phyloP scores from a whole-genome alignment of 2,113 vertebrate genomes.

The Tamias sibiricus region DNA sequence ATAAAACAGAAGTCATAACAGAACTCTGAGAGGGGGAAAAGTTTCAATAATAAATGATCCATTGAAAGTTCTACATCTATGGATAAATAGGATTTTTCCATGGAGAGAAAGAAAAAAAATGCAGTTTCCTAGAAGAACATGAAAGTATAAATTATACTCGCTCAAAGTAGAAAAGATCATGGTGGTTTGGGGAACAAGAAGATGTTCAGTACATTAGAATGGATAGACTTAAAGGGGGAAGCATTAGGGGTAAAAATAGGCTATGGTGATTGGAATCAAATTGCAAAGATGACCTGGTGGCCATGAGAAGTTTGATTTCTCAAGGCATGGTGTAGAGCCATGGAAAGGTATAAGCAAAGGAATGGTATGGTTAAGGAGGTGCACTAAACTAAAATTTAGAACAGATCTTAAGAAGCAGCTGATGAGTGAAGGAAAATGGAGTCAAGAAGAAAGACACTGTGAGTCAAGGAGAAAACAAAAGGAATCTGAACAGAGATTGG shows the following conservation, averaged over 20 bases:
- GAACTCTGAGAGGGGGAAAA: background rate
- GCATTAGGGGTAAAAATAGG: background rate
- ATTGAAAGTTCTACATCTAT: background rate
- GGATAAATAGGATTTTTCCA: background rate
- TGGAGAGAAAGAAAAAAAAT: background rate
- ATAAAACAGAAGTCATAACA: background rate
- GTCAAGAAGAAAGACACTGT: background rate
- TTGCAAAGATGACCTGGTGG: background rate
- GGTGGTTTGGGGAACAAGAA: background rate
- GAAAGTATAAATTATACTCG: background rate
- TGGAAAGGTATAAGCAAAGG: background rate
- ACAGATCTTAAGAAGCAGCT: background rate
- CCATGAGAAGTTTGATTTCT: background rate
- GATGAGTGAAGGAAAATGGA: background rate
- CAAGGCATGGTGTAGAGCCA: fast-evolving
- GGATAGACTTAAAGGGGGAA: background rate
- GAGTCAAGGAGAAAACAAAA: background rate
- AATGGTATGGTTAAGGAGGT: background rate
- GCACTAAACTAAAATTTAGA: background rate
- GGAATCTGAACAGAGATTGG: background rate
- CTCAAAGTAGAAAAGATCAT: background rate
- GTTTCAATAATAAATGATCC: background rate
- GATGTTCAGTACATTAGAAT: background rate
- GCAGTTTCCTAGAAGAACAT: background rate
- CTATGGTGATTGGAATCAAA: background rate